Percentiles rank a stretch among this genome's conserved stretches.
Conservation (phyloP, 2,797 vertebrate species). For the Bryconaethiops microstoma region DNA sequence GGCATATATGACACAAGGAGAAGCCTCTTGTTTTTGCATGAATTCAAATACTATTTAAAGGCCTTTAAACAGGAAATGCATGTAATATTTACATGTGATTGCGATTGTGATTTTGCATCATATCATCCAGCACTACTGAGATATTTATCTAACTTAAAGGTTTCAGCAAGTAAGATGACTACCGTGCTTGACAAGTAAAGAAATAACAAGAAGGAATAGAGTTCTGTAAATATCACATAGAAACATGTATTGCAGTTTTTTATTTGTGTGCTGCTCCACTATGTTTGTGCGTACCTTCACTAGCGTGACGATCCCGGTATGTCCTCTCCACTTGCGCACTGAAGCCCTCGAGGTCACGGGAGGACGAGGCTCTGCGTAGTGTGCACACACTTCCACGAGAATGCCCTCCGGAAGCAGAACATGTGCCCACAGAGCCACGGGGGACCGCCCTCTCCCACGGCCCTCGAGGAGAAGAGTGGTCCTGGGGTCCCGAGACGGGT, state of each 20-base stretch:
- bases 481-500: slow-evolving; percentile 90
- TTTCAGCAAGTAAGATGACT: neutral
- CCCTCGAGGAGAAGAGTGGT: slow-evolving; percentile 93
- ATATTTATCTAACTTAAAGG: slow-evolving; percentile 25
- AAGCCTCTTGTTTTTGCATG: too few species aligned
- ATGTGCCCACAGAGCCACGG: slow-evolving; percentile 62
- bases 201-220: neutral
- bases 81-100: too few species aligned
- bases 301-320: slow-evolving; percentile 94
- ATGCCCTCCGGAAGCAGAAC: slow-evolving; percentile 61
- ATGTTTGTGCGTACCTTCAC: slow-evolving; percentile 86
- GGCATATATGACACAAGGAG: too few species aligned
- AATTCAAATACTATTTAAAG: too few species aligned
- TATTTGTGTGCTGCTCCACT: neutral
- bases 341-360: slow-evolving; percentile 92
- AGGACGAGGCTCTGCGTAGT: slow-evolving; percentile 91
- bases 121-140: neutral
- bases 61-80: too few species aligned
- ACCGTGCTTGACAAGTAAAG: neutral
- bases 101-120: neutral
- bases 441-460: slow-evolving; percentile 82
- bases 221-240: neutral
- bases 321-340: slow-evolving; percentile 79
- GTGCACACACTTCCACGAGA: slow-evolving; percentile 86
- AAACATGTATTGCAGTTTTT: neutral